These are phyloP conservation scores for Scomber colias DNA, from an alignment of 2,113 vertebrate species.

Conservation along the genomic window DNA sequence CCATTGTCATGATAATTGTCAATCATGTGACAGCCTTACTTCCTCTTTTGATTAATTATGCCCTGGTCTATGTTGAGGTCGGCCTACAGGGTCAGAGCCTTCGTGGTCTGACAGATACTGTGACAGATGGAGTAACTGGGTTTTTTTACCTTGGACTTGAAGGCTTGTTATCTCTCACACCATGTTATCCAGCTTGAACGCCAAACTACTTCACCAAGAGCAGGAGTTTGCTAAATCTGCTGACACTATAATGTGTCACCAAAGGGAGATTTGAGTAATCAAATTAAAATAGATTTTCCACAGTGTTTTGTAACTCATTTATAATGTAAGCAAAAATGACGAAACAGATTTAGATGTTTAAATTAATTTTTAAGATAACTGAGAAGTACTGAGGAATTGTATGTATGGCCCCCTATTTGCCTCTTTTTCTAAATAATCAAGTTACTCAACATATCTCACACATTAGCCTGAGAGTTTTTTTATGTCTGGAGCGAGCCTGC, in stretches of 20 bases:
- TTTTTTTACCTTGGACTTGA: conserved; percentile 75
- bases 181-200: conserved; percentile 30
- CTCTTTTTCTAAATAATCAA: conserved; percentile 36
- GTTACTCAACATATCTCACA: conserved; percentile 27
- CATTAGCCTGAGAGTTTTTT: conserved; percentile 28
- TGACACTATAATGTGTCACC: conserved; percentile 28
- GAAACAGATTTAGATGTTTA: not conserved
- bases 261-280: conserved; percentile 7
- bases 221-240: conserved; percentile 29
- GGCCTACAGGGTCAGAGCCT: conserved; percentile 45
- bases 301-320: not conserved
- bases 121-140: conserved; percentile 73
- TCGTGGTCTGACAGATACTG: conserved; percentile 55
- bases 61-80: conserved; percentile 34
- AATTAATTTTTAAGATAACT: not conserved
- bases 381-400: not conserved
- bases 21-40: conserved; percentile 50
- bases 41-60: conserved; percentile 60
- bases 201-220: conserved; percentile 45
- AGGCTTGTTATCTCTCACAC: conserved; percentile 63
- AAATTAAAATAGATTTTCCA: not conserved
- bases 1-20: conserved; percentile 41
- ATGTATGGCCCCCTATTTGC: not conserved
- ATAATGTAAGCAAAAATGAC: not conserved
- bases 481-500: conserved; percentile 51